A percentile compares a stretch with the other conserved stretches of the same genome.
Conservation (phyloP, 1,140 invertebrate genomes). For the Sycobia sp. region DNA sequence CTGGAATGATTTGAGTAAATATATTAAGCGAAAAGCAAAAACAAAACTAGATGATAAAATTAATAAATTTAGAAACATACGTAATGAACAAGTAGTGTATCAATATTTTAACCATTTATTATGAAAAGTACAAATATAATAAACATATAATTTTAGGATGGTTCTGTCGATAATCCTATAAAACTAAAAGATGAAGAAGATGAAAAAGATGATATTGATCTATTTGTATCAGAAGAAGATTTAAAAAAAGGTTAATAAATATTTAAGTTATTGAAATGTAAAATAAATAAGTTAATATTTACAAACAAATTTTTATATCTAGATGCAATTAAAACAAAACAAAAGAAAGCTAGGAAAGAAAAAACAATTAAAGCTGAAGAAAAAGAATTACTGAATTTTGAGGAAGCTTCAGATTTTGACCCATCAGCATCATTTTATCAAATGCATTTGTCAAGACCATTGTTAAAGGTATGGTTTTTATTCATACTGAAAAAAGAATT, state of each 20-base stretch:
- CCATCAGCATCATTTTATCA: slow-evolving; percentile 82
- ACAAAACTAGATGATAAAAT: slow-evolving; percentile 87
- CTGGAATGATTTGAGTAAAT: slow-evolving; percentile 86
- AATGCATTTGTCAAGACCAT: slow-evolving; percentile 89
- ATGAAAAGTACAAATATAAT: not conserved
- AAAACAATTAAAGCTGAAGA: slow-evolving; percentile 55
- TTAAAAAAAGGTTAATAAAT: slow-evolving; percentile 66
- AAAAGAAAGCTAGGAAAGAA: slow-evolving; percentile 45
- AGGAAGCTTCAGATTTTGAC: slow-evolving; percentile 75
- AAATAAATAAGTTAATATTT: not conserved
- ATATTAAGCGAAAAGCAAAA: slow-evolving; percentile 79
- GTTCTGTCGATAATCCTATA: not conserved
- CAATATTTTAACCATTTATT: not conserved
- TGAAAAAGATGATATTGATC: slow-evolving; percentile 49
- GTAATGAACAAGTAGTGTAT: slow-evolving; percentile 51
- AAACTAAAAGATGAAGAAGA: slow-evolving; percentile 46
- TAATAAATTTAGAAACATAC: slow-evolving; percentile 65
- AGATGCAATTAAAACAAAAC: slow-evolving; percentile 54
- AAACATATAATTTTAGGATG: slow-evolving; percentile 16
- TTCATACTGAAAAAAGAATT: slow-evolving; percentile 11
- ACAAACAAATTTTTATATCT: slow-evolving; percentile 31
- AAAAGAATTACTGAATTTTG: slow-evolving; percentile 71
- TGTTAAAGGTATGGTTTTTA: slow-evolving; percentile 71
- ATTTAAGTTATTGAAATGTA: not conserved
- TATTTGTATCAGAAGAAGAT: slow-evolving; percentile 73